A percentile compares a stretch with the other conserved stretches of the same genome.
phyloP scores from a whole-genome alignment of 1,140 invertebrate genomes.

The Leucophenga varia region DNA sequence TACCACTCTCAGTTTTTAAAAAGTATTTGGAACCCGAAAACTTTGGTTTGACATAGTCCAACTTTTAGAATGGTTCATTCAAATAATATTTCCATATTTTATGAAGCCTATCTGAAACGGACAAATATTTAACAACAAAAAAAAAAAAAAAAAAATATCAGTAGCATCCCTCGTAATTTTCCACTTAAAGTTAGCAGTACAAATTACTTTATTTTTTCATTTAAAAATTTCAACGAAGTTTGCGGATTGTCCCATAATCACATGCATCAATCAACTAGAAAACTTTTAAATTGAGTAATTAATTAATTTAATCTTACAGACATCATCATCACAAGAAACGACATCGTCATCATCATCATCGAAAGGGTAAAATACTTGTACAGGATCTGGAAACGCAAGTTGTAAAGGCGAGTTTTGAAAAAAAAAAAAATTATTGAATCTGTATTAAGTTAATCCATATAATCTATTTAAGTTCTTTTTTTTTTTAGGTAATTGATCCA shows the following conservation, averaged over 20 bases:
- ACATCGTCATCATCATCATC: constrained; percentile 47
- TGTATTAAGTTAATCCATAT: neutral
- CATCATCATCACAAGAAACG: constrained; percentile 53
- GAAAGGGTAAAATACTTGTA: constrained; percentile 55
- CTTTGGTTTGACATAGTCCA: no score
- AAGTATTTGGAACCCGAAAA: no score
- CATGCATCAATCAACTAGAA: neutral
- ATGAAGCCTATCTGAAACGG: no score
- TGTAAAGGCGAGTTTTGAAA: constrained; percentile 38
- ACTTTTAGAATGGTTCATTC: no score
- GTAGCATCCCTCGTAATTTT: no score
- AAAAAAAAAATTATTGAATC: neutral
- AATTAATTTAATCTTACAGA: constrained; percentile 7
- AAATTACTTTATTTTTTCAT: no score
- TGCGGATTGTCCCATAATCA: neutral
- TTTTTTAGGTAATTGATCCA: constrained; percentile 63
- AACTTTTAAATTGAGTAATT: neutral
- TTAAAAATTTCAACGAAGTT: neutral
- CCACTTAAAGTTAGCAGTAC: no score
- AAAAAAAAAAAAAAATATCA: no score
- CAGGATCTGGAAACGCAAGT: constrained; percentile 54
- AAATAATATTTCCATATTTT: no score
- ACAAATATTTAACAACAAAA: no score
- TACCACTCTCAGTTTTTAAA: no score
- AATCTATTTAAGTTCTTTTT: neutral